Conservation (phyloP, 2,113 vertebrate genomes). For the Pluvialis apricaria region DNA sequence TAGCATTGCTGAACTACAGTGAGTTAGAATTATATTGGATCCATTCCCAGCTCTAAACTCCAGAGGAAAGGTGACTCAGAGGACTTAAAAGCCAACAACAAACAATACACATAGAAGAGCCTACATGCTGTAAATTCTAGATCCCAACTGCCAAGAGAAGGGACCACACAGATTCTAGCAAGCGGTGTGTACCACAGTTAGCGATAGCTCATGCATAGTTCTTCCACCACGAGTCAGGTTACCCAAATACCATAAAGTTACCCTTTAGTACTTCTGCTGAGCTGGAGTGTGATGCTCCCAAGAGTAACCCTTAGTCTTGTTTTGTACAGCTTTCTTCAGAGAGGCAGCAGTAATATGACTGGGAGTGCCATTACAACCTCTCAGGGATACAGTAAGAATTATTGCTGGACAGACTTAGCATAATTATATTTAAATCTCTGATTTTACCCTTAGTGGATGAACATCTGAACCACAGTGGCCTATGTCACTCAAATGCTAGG, state of each 20-base stretch:
- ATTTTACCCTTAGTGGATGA: neutral
- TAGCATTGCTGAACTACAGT: neutral
- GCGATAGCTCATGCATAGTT: rapidly evolving
- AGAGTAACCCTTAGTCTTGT: neutral
- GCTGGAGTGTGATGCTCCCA: neutral
- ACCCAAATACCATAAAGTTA: neutral
- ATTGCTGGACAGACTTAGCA: neutral
- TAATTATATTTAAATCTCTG: neutral
- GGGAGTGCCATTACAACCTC: neutral
- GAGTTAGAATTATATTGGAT: neutral
- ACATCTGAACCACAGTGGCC: neutral
- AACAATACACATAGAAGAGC: neutral
- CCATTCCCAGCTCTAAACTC: neutral
- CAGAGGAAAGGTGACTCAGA: neutral
- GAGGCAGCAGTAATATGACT: neutral
- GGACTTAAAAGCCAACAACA: neutral
- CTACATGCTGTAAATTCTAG: neutral
- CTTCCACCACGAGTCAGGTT: neutral
- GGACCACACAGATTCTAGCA: neutral
- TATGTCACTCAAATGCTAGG: neutral
- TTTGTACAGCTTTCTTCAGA: neutral
- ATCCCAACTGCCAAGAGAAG: neutral
- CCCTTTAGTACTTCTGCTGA: neutral
- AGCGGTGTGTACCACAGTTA: neutral
- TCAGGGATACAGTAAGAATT: neutral